Percentiles rank a stretch among this genome's conserved stretches.
Conservation (phyloP, 2,888 invertebrate genomes). For the Calameuta idolon region DNA sequence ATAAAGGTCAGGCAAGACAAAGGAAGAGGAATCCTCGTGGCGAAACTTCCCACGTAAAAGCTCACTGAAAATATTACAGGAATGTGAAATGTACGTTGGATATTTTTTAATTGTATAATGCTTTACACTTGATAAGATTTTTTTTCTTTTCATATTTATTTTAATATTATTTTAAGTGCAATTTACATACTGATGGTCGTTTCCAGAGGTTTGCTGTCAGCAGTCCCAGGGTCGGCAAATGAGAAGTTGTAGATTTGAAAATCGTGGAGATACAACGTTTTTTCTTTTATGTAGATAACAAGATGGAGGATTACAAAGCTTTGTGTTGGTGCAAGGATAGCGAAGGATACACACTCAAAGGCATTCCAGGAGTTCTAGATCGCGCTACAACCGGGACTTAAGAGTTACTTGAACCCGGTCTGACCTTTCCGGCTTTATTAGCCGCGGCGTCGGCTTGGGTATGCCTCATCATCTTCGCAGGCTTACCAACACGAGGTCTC, state of each 20-base stretch:
- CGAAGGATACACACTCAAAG: neutral
- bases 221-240: neutral
- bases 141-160: neutral
- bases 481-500: conserved; percentile 39
- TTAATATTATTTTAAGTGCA: neutral
- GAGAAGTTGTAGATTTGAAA: neutral
- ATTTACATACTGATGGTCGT: neutral
- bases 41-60: neutral
- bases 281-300: neutral
- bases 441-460: conserved; percentile 40
- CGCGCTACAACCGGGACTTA: conserved; percentile 16
- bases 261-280: neutral
- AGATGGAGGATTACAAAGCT: neutral
- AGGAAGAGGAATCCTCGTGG: neutral
- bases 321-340: neutral
- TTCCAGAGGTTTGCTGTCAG: neutral
- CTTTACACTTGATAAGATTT: neutral
- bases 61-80: neutral
- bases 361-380: conserved; percentile 19
- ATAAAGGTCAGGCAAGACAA: neutral
- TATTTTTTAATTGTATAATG: neutral
- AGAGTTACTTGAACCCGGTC: conserved; percentile 46
- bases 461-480: conserved; percentile 49
- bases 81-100: neutral
- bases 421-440: conserved; percentile 61